Evolutionary conservation across 2,113 vertebrate genomes (phyloP).

Genomic region (Campylomormyrus numenius): DNA sequence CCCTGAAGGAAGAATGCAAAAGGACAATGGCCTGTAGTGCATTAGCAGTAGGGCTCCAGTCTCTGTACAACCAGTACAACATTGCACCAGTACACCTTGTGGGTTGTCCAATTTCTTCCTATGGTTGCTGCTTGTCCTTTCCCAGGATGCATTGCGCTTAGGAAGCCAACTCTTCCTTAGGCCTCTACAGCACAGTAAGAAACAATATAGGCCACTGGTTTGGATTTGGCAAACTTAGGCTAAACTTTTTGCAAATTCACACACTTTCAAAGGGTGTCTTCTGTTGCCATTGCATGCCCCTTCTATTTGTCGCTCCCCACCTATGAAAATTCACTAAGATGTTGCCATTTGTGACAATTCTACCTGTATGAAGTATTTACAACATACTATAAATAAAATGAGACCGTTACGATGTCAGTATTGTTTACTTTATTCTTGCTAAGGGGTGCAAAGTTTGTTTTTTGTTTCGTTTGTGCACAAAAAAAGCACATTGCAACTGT

Average conservation of each 20-base stretch:
- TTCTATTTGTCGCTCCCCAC: not conserved
- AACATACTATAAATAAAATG: constrained; percentile 67
- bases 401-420: constrained; percentile 68
- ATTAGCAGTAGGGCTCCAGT: not conserved
- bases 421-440: constrained; percentile 62
- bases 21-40: constrained; percentile 24
- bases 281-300: not conserved
- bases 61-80: constrained; percentile 7
- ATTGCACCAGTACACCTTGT: not conserved
- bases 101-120: not conserved
- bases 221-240: constrained; percentile 24
- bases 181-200: constrained; percentile 4
- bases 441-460: constrained; percentile 42
- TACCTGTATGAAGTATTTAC: constrained; percentile 39
- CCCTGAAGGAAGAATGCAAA: constrained; percentile 28
- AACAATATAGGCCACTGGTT: constrained; percentile 25
- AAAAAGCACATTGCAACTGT: constrained; percentile 48
- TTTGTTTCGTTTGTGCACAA: constrained; percentile 58
- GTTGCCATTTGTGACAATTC: not conserved
- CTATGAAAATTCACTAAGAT: constrained; percentile 7
- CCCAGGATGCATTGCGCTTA: constrained; percentile 2
- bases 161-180: not conserved
- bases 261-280: constrained; percentile 2
- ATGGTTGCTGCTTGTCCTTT: not conserved
- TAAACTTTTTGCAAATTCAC: constrained; percentile 21